phyloP scores from a whole-genome alignment of 1,140 invertebrate genomes.

The Piezodorus guildinii region DNA sequence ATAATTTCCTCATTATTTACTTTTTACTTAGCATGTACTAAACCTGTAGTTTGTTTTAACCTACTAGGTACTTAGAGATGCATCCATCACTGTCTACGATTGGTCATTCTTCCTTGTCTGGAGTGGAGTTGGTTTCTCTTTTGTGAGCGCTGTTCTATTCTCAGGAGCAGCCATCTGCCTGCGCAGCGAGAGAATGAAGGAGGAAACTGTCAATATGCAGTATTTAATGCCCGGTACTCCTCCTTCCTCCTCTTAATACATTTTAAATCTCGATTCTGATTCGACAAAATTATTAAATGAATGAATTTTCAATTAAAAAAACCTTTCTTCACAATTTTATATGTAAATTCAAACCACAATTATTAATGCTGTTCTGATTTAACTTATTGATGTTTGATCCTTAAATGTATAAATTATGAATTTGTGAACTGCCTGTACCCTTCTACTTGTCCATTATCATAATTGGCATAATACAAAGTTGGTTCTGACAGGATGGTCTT shows the following conservation, averaged over 20 bases:
- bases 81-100: constrained; percentile 77
- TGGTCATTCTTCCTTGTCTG: constrained; percentile 93
- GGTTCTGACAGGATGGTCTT: too few species aligned
- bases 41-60: constrained; percentile 8
- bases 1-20: too few species aligned
- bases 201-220: constrained; percentile 92
- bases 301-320: too few species aligned
- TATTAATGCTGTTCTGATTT: too few species aligned
- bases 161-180: constrained; percentile 85
- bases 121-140: constrained; percentile 80
- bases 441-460: too few species aligned
- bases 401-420: too few species aligned
- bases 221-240: constrained; percentile 87
- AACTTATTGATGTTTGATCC: too few species aligned
- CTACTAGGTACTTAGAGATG: constrained; percentile 69
- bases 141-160: constrained; percentile 80
- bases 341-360: neutral
- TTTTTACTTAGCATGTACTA: constrained; percentile 9
- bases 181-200: constrained; percentile 78
- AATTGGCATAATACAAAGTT: too few species aligned
- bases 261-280: too few species aligned
- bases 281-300: too few species aligned
- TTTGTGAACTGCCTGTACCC: too few species aligned
- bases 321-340: too few species aligned
- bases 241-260: constrained; percentile 8